Evolutionary conservation across 2,888 invertebrate species (phyloP).

Genomic region (Conops quadrifasciatus): DNA sequence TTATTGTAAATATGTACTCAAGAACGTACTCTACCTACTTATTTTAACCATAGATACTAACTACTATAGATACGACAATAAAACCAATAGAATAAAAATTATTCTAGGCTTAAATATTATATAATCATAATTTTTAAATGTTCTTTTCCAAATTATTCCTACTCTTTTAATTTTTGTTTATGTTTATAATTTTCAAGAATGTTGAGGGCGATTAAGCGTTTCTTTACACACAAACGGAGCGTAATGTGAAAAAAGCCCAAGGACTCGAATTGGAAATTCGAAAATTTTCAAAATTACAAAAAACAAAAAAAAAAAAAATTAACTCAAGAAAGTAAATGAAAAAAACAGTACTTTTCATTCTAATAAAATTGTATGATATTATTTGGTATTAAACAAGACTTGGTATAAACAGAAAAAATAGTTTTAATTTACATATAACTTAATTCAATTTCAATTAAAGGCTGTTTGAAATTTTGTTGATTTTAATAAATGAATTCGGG

Average conservation of each 20-base stretch:
- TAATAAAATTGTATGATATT: too few species aligned
- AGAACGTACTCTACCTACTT: not conserved
- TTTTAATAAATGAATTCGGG: not conserved
- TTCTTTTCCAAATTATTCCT: not conserved
- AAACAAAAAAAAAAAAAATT: not conserved
- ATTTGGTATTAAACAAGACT: too few species aligned
- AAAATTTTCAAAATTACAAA: not conserved
- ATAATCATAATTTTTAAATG: not conserved
- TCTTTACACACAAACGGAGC: conserved; percentile 22
- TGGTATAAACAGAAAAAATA: too few species aligned
- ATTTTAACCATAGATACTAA: not conserved
- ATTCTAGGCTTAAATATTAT: not conserved
- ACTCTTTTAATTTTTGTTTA: conserved; percentile 4
- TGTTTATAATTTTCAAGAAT: conserved; percentile 29
- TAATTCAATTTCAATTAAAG: not conserved
- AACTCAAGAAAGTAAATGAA: not conserved
- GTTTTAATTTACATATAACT: too few species aligned
- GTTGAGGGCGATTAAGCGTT: conserved; percentile 24
- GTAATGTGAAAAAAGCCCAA: not conserved
- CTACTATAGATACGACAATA: not conserved
- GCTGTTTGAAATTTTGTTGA: not conserved
- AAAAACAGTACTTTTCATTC: not conserved
- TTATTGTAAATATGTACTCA: too few species aligned
- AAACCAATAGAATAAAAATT: not conserved
- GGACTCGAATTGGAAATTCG: not conserved